Conservation (phyloP, 2,113 vertebrate genomes). For the Poeciliopsis prolifica region DNA sequence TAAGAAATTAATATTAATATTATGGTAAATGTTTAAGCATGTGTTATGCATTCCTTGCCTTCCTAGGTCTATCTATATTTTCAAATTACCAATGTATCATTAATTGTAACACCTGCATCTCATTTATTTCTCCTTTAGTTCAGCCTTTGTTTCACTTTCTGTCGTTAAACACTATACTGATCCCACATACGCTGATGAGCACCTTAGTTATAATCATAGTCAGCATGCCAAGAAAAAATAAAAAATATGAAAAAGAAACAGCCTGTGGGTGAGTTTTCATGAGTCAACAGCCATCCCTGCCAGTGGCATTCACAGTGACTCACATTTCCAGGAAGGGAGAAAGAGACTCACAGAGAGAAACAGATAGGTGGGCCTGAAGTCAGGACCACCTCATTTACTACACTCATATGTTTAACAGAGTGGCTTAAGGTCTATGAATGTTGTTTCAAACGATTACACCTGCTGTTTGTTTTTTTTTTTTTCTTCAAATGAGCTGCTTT, state of each 20-base stretch:
- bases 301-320: constrained; percentile 54
- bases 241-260: constrained; percentile 20
- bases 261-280: constrained; percentile 49
- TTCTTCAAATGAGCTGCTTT: neutral
- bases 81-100: neutral
- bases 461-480: neutral
- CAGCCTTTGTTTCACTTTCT: constrained; percentile 3
- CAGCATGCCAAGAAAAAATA: constrained; percentile 25
- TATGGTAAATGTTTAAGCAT: neutral
- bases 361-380: constrained; percentile 17
- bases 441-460: constrained; percentile 8
- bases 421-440: constrained; percentile 7
- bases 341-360: constrained; percentile 12
- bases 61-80: too few relatives aligned
- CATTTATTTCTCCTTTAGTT: neutral
- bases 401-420: constrained; percentile 6
- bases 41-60: neutral
- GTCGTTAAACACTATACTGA: neutral
- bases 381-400: constrained; percentile 4
- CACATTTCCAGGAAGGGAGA: constrained; percentile 43
- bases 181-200: neutral
- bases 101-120: neutral
- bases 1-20: too few relatives aligned
- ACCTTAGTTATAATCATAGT: constrained; percentile 36
- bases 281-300: constrained; percentile 57